Evolutionary conservation across 2,113 vertebrate genomes (phyloP), one percentile per base, ranked within the genome.

Genomic region (Sula dactylatra): DNA sequence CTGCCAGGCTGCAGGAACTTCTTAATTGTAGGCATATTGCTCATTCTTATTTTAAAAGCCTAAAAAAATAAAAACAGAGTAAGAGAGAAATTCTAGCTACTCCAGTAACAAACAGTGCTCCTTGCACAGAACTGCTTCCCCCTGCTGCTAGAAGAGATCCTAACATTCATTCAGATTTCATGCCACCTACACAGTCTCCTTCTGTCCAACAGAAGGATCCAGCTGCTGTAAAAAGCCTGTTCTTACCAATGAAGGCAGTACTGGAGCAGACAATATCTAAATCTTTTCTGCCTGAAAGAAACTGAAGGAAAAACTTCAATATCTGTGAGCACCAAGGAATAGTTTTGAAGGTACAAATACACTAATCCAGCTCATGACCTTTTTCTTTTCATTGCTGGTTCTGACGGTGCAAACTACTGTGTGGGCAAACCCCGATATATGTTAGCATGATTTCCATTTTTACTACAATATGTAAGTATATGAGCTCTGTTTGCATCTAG

Each of bases 1-100:
- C 99, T 99, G 59, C 99, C 99, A 6, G 99, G 99, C 93, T 99
- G 97, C 83, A 99, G 96, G 94, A 99, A 99, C 90, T 97, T 98
- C 58, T 96, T 97, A 96, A 99, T 98, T 40, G 98, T 98, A 13
- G 98, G 98, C 25, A 98, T 89, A 29, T 56, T 93, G 54, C 91
- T 98, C 97, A 98, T 98, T 96, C 98, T 99, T 50, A 79, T 96
- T 98, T 99, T 99, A 94, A 99, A 99, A 45, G 97, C 95, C 99
- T 99, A 94, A 94, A 69, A 96, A 97, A 26, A 54, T 36, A 87
- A 59, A 93, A 90, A 19, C 40, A 92, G 24, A 55, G 14, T 22
- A 49, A 42, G 44, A 64, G 8, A 44, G 52, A 81, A 85, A 74
- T 69, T 69, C 9, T 2, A 7, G 42, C 25, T 70, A 40, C 14